Base-by-base conservation (phyloP, 2,797 vertebrate genomes). In the Fistularia tabacaria region DNA sequence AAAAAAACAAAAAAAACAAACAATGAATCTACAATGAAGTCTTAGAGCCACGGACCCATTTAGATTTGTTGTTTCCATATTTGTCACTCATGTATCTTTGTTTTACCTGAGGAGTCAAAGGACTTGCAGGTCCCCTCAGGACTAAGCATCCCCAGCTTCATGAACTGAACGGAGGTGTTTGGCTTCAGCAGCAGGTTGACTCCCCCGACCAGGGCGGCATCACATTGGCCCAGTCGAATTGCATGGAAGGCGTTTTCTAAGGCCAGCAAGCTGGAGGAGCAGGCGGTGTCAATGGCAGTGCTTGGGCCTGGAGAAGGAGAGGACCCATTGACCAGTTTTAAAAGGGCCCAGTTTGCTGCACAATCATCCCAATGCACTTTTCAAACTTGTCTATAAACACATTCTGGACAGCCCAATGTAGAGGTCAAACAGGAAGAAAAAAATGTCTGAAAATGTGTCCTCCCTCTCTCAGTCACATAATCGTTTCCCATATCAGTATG, bases 71-170 rank as follows among this genome's bases (percentile, higher is more conserved):
- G 7, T 12, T 36, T 1, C 9, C 14, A 0, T 14, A 10, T 47
- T 2, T 25, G 25, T 25, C 25, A 25, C 25, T 25, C 25, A 25
- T 25, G 25, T 25, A 25, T 25, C 25, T 25, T 25, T 25, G 1
- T 15, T 63, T 63, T 84, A 99, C 97, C 96, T 77, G 91, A 90
- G 42, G 64, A 74, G 57, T 99, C 97, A 14, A 98, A 99, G 60
- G 91, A 87, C 78, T 93, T 97, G 93, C 97, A 99, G 76, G 91
- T 77, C 15, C 97, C 97, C 3, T 92, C 91, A 0, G 90, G 90
- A 84, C 94, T 98, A 49, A 99, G 92, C 95, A 99, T 92, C 57
- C 96, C 96, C 70, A 99, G 86, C 51, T 94, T 98, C 96, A 98
- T 93, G 83, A 99, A 99, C 84, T 99, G 97, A 64, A 99, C 90